Percentiles rank a stretch among this genome's conserved stretches.
phyloP scores from a whole-genome alignment of 1,140 invertebrate genomes.

The Bombyx mori region DNA sequence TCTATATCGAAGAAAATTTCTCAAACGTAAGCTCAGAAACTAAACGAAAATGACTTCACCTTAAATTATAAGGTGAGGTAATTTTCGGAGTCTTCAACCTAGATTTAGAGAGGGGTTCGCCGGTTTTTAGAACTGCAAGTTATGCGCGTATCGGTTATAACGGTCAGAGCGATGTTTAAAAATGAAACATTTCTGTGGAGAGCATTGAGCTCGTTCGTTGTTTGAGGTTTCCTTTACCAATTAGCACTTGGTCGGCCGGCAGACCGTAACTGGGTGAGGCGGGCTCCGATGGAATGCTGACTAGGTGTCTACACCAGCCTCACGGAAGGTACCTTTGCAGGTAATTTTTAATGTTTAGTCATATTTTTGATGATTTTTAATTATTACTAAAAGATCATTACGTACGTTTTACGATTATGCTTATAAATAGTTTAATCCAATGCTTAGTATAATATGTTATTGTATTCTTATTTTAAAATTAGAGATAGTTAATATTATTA shows the following conservation, averaged over 20 bases:
- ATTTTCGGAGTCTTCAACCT: slow-evolving; percentile 8
- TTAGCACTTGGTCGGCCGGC: slow-evolving; percentile 62
- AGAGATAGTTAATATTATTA: background rate
- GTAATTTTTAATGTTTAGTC: no score
- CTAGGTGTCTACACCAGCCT: slow-evolving; percentile 32
- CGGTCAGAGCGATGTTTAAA: slow-evolving; percentile 59
- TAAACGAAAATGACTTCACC: no score
- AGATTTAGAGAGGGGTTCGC: slow-evolving; percentile 10
- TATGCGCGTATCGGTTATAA: slow-evolving; percentile 44
- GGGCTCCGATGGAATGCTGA: slow-evolving; percentile 54
- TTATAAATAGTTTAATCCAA: no score
- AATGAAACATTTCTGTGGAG: slow-evolving; percentile 67
- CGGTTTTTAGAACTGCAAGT: slow-evolving; percentile 12
- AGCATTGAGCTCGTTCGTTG: slow-evolving; percentile 65
- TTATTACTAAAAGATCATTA: no score
- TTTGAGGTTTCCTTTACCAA: slow-evolving; percentile 67
- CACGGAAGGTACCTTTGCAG: slow-evolving; percentile 11
- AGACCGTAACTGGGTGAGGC: slow-evolving; percentile 67
- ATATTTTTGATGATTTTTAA: no score
- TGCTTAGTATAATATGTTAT: background rate
- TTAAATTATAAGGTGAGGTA: no score
- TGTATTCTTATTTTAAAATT: background rate
- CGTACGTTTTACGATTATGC: no score
- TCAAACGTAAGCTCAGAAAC: no score
- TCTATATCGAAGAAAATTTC: no score